These are phyloP conservation scores for Beroe forskalii DNA, from an alignment of 37 sponge, comb jelly and placozoan species.

Conservation along the genomic window DNA sequence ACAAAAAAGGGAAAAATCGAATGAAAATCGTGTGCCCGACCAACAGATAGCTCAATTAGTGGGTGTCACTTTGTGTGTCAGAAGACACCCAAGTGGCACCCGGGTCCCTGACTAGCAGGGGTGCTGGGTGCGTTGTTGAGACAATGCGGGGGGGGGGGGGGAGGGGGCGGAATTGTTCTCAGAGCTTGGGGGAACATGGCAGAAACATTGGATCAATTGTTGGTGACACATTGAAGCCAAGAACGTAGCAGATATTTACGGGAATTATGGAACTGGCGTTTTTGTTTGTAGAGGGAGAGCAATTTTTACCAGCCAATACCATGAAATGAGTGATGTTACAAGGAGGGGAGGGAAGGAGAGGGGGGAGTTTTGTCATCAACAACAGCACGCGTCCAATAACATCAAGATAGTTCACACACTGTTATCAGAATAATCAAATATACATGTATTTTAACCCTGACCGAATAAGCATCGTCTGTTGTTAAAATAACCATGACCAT, in stretches of 20 bases:
- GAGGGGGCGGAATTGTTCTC: too few species aligned
- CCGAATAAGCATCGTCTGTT: constrained; percentile 12
- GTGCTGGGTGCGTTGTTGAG: neutral
- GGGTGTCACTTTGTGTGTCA: neutral
- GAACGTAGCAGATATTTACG: too few species aligned
- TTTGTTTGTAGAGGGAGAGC: too few species aligned
- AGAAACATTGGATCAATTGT: too few species aligned
- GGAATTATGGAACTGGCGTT: too few species aligned
- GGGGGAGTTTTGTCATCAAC: neutral
- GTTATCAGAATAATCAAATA: constrained; percentile 33
- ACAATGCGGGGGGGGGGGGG: neutral
- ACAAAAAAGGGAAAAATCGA: neutral
- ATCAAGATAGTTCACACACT: neutral
- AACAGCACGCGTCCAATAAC: neutral
- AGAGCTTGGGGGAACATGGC: too few species aligned
- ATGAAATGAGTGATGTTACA: too few species aligned
- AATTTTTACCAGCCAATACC: too few species aligned
- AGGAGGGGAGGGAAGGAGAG: neutral
- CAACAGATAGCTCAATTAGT: neutral
- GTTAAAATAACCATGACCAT: constrained; percentile 53
- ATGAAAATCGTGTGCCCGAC: neutral
- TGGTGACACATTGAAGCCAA: too few species aligned
- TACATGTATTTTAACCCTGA: constrained; percentile 26
- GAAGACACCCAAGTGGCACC: too few species aligned
- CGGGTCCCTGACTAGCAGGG: too few species aligned